Base-by-base conservation (phyloP, 2,113 vertebrate species). In the Peromyscus maniculatus region DNA sequence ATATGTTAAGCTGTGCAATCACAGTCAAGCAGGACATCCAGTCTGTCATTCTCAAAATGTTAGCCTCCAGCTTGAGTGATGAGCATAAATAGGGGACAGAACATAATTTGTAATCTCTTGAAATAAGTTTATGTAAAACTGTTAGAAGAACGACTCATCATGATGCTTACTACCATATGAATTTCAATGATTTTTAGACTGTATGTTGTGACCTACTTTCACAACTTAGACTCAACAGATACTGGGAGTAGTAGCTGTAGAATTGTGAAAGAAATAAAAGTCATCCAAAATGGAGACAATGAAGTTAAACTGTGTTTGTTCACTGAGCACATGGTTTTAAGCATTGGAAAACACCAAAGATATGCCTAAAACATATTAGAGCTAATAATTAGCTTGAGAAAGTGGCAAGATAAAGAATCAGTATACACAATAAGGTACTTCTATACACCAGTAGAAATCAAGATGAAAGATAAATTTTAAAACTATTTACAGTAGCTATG, bases 101-200 rank as follows among this genome's bases (percentile, higher is more conserved):
- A 67, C 31, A 91, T 52, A 89, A 13, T 31, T 13, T 43, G 1
- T 6, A 31, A 7, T 80, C 39, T 13, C 28, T 78, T 67, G 24
- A 12, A 19, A 26, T 39, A 22, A 71, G 52, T 12, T 11, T 17
- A 64, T 13, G 10, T 7, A 9, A 2, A 59, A 1, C 31, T 52
- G 7, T 2, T 77, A 7, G 15, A 9, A 7, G 15, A 9, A 39
- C 83, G 12, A 7, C 2, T 21, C 59, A 4, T 57, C 2, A 13
- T 9, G 5, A 3, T 21, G 3, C 62, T 12, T 43, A 22, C 4
- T 0, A 2, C 69, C 2, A 17, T 1, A 4, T 3, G 28, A 46
- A 7, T 1, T 9, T 71, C 21, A 57, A n/a, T 82, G 7, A 22
- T 90, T 57, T 75, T 39, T 16, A 26, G 64, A 82, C 33, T 52